Percentiles rank a stretch among this genome's conserved stretches.
phyloP scores from a whole-genome alignment of 1,140 invertebrate species.

The Stenopsyche tienmushanensis region DNA sequence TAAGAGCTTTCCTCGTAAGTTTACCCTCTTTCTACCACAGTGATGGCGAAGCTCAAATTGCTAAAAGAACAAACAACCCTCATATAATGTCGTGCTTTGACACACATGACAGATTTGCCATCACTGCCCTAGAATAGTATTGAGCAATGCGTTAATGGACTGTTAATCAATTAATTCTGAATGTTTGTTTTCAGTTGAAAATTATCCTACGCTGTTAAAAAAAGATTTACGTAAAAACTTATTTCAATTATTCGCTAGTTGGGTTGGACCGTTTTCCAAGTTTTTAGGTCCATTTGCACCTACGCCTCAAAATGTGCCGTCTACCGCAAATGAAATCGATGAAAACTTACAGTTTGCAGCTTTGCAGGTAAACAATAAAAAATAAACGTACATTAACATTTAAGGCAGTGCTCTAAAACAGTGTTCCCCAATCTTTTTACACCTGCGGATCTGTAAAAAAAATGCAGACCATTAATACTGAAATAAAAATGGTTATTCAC shows the following conservation, averaged over 20 bases:
- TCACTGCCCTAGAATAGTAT: too few relatives aligned
- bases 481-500: too few relatives aligned
- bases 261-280: slow-evolving; percentile 83
- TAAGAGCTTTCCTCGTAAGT: slow-evolving; percentile 85
- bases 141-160: background rate
- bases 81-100: background rate
- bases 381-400: too few relatives aligned
- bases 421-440: too few relatives aligned
- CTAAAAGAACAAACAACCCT: background rate
- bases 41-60: slow-evolving; percentile 4
- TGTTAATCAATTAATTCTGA: background rate
- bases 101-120: background rate
- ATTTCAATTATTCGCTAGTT: slow-evolving; percentile 89
- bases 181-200: slow-evolving; percentile 68
- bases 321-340: slow-evolving; percentile 48
- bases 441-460: too few relatives aligned
- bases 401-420: too few relatives aligned
- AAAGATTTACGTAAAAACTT: slow-evolving; percentile 82
- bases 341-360: slow-evolving; percentile 69
- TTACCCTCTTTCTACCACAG: slow-evolving; percentile 15
- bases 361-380: slow-evolving; percentile 64
- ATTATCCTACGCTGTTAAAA: slow-evolving; percentile 80
- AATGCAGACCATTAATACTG: too few relatives aligned
- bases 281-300: slow-evolving; percentile 50
- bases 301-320: slow-evolving; percentile 45